These are phyloP conservation scores for Odocoileus hemionus DNA, from an alignment of 2,113 vertebrate species.

Conservation along the genomic window DNA sequence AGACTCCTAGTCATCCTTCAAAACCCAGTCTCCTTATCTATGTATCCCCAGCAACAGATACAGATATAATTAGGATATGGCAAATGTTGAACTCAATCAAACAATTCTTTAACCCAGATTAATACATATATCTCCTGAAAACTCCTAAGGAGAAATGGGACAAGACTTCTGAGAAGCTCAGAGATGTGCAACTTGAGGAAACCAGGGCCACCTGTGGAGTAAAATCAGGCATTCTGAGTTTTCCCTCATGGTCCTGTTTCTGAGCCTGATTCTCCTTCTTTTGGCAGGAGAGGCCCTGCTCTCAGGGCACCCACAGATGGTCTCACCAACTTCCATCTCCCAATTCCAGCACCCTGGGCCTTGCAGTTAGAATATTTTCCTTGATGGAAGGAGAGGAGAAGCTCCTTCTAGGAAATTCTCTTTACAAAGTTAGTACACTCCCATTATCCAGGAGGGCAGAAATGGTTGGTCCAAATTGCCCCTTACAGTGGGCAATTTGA, in stretches of 20 bases:
- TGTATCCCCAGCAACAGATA: neutral
- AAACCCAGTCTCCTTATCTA: neutral
- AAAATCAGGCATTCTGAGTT: neutral
- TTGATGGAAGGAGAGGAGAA: neutral
- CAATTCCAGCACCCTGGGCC: neutral
- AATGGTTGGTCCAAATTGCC: neutral
- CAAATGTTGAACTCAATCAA: neutral
- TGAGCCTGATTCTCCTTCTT: neutral
- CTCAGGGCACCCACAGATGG: neutral
- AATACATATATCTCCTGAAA: neutral
- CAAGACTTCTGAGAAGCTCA: neutral
- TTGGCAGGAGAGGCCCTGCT: neutral
- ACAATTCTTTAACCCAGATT: neutral
- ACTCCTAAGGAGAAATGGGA: neutral
- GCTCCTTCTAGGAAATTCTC: neutral
- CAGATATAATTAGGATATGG: neutral
- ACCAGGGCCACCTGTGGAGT: neutral
- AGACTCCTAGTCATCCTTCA: neutral
- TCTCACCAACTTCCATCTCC: neutral
- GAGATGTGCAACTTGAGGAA: neutral
- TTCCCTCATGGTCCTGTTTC: neutral
- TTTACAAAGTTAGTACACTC: neutral
- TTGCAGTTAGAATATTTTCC: neutral
- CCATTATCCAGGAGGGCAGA: neutral
- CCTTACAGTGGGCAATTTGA: neutral